Evolutionary conservation across 1,140 invertebrate genomes (phyloP).

Genomic region (Drosophila lowei): DNA sequence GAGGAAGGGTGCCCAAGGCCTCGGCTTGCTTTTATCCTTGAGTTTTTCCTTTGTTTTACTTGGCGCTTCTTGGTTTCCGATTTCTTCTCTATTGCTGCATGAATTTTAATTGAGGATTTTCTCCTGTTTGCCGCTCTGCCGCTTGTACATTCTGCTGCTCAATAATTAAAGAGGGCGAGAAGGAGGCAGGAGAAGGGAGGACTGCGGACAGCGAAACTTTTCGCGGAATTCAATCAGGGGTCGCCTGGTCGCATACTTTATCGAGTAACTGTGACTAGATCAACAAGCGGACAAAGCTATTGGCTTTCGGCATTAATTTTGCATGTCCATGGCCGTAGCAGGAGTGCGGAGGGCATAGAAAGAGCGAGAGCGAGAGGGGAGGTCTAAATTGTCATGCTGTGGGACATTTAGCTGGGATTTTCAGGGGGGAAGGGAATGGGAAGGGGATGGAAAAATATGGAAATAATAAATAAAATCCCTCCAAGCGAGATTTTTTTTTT

Average conservation of each 20-base stretch:
- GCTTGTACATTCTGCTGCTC: slow-evolving; percentile 16
- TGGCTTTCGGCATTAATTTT: slow-evolving; percentile 54
- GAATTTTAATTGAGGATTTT: slow-evolving; percentile 78
- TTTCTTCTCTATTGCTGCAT: slow-evolving; percentile 56
- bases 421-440: slow-evolving; percentile 1
- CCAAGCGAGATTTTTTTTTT: slow-evolving; percentile 1
- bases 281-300: slow-evolving; percentile 56
- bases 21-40: neutral
- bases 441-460: neutral
- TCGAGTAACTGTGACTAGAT: slow-evolving; percentile 64
- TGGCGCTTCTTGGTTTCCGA: slow-evolving; percentile 57
- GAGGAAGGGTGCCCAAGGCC: too few relatives aligned
- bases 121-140: slow-evolving; percentile 15
- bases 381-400: slow-evolving; percentile 1
- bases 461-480: slow-evolving; percentile 16
- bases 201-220: slow-evolving; percentile 17
- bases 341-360: too few relatives aligned
- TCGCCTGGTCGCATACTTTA: slow-evolving; percentile 64
- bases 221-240: slow-evolving; percentile 72
- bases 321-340: slow-evolving; percentile 20
- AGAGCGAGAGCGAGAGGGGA: neutral
- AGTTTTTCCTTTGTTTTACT: slow-evolving; percentile 25
- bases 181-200: slow-evolving; percentile 20
- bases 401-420: slow-evolving; percentile 57
- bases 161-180: slow-evolving; percentile 16